Evolutionary conservation across 2,113 vertebrate species (phyloP).

Genomic region (Scatophagus argus): DNA sequence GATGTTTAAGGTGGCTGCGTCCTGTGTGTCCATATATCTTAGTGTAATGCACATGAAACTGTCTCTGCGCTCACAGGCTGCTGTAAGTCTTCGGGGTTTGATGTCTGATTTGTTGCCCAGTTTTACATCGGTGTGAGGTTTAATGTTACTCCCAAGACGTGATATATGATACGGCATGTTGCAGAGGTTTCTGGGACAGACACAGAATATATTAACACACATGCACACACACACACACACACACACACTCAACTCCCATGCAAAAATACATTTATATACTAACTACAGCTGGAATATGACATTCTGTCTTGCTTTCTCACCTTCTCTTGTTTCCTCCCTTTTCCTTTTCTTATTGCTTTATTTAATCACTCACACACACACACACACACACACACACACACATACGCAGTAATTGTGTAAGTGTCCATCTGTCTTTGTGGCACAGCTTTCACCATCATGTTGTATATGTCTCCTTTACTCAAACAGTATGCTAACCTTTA

Average conservation of each 20-base stretch:
- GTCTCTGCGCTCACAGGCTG: slow-evolving; percentile 38
- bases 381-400: slow-evolving; percentile 5
- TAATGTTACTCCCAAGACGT: slow-evolving; percentile 69
- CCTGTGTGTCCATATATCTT: slow-evolving; percentile 62
- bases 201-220: slow-evolving; percentile 56
- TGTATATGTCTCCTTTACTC: slow-evolving; percentile 34
- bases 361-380: slow-evolving; percentile 27
- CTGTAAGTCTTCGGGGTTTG: slow-evolving; percentile 61
- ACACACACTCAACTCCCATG: slow-evolving; percentile 51
- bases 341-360: slow-evolving; percentile 13
- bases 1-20: slow-evolving; percentile 56
- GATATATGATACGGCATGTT: slow-evolving; percentile 69
- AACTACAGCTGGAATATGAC: slow-evolving; percentile 58
- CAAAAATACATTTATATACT: slow-evolving; percentile 42
- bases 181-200: slow-evolving; percentile 54
- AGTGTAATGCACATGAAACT: slow-evolving; percentile 67
- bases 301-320: slow-evolving; percentile 39
- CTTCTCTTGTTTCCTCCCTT: slow-evolving; percentile 41
- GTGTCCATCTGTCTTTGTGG: slow-evolving; percentile 27
- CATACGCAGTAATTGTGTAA: not conserved
- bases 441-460: slow-evolving; percentile 46
- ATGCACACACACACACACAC: slow-evolving; percentile 34
- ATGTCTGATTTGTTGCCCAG: slow-evolving; percentile 72
- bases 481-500: slow-evolving; percentile 2
- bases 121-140: slow-evolving; percentile 68